These are phyloP conservation scores for Candoia aspera DNA, from an alignment of 2,113 vertebrate species.

Conservation along the genomic window DNA sequence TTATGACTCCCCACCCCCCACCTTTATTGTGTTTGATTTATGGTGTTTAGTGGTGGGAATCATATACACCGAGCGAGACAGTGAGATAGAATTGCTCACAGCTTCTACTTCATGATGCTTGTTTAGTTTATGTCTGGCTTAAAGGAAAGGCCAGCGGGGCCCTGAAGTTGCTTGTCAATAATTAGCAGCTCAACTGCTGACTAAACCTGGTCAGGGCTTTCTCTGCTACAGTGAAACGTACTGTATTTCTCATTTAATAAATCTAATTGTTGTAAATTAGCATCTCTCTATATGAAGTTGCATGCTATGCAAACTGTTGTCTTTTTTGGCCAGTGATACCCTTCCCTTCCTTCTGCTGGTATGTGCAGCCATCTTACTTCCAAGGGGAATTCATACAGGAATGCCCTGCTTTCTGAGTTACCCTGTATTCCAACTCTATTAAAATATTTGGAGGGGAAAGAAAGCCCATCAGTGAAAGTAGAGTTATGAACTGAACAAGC, in stretches of 20 bases:
- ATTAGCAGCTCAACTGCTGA: background rate
- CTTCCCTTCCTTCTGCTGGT: background rate
- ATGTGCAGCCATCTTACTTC: background rate
- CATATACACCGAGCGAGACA: background rate
- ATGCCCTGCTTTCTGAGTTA: background rate
- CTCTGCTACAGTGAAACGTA: background rate
- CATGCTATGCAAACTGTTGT: background rate
- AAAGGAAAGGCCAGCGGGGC: background rate
- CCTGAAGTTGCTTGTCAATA: background rate
- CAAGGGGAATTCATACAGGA: background rate
- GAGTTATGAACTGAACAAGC: background rate
- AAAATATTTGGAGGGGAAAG: background rate
- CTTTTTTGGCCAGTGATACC: background rate
- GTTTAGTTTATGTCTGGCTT: background rate
- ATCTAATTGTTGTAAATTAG: background rate
- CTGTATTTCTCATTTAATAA: background rate
- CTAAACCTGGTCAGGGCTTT: background rate
- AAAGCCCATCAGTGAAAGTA: background rate
- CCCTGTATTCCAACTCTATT: background rate
- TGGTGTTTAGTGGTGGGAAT: background rate
- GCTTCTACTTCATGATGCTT: background rate
- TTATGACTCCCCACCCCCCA: background rate
- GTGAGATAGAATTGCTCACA: background rate
- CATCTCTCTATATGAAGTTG: background rate
- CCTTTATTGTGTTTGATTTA: background rate